Evolutionary conservation across 2,113 vertebrate genomes (phyloP).

Genomic region (Stercorarius parasiticus): DNA sequence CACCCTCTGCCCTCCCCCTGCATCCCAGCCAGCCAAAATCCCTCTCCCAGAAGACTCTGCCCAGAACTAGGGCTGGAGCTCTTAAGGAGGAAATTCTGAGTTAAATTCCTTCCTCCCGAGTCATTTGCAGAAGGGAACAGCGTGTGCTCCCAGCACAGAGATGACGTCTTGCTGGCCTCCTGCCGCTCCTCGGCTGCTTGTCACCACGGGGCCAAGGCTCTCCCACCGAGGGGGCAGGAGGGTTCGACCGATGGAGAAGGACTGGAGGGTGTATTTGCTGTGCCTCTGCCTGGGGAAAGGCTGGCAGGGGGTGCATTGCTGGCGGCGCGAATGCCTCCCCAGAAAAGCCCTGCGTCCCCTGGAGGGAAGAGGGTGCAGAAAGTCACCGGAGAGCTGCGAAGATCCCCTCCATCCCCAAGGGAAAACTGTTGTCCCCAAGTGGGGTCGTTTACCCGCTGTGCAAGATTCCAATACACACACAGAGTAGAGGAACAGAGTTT

Average conservation of each 20-base stretch:
- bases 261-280: background rate
- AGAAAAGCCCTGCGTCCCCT: background rate
- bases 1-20: background rate
- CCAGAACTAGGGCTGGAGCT: background rate
- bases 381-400: background rate
- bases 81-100: constrained; percentile 29
- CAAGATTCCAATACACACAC: background rate
- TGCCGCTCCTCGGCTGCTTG: background rate
- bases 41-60: background rate
- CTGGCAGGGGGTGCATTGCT: background rate
- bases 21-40: background rate
- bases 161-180: constrained; percentile 29
- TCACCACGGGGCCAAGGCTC: background rate
- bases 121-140: constrained; percentile 37
- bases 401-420: background rate
- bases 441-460: background rate
- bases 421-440: background rate
- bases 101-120: constrained; percentile 44
- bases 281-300: background rate
- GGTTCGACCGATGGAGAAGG: background rate
- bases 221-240: background rate
- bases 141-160: constrained; percentile 18
- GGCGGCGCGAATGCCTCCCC: fast-evolving
- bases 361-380: background rate
- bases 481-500: background rate